Conservation (phyloP, 92 coral and sea anemone species). For the Porites rus region DNA sequence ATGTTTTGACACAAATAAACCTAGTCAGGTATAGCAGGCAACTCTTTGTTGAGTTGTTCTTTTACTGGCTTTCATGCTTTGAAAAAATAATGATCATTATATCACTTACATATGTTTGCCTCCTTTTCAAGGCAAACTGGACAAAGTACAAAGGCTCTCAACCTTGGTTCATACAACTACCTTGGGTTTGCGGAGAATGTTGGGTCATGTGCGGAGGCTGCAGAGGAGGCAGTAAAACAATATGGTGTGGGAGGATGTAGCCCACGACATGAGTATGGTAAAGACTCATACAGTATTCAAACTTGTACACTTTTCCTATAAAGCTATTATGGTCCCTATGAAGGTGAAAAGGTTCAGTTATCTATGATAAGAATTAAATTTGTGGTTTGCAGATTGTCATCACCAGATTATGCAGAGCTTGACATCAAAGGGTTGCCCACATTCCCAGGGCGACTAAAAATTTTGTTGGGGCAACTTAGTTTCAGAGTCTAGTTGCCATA, state of each 20-base stretch:
- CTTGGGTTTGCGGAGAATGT: slow-evolving; percentile 97
- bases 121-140: slow-evolving; percentile 60
- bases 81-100: neutral
- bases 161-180: slow-evolving; percentile 97
- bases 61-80: no score
- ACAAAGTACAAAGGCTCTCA: slow-evolving; percentile 68
- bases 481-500: neutral
- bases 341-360: neutral
- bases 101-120: neutral
- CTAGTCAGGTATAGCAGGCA: no score
- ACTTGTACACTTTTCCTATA: neutral
- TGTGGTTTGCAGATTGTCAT: no score
- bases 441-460: no score
- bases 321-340: neutral
- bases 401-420: neutral
- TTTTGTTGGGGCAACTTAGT: neutral
- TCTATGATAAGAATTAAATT: neutral
- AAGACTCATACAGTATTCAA: slow-evolving; percentile 4
- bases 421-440: no score
- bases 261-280: slow-evolving; percentile 97
- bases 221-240: slow-evolving; percentile 74
- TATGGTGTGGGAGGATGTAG: slow-evolving; percentile 90
- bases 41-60: no score
- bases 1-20: no score
- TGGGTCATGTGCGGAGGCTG: slow-evolving; percentile 93